Evolutionary conservation across 1,140 invertebrate genomes (phyloP).

Genomic region (Drosophila gunungcola): DNA sequence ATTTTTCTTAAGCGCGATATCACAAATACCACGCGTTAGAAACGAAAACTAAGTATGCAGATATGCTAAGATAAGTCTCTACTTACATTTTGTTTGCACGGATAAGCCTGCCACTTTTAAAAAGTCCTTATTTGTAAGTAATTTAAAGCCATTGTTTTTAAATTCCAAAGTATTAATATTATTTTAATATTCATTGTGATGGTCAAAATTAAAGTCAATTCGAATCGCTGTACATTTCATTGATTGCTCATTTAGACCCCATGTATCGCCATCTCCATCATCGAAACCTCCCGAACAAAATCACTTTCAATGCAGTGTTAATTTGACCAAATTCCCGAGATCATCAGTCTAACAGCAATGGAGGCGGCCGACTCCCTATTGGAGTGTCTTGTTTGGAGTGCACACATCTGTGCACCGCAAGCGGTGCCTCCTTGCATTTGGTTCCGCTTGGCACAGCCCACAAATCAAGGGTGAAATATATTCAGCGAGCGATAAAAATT

Average conservation of each 20-base stretch:
- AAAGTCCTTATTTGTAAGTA: no score
- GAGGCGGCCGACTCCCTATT: conserved; percentile 22
- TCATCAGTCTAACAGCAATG: conserved; percentile 56
- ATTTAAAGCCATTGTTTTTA: no score
- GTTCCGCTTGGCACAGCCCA: conserved; percentile 43
- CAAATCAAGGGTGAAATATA: conserved; percentile 82
- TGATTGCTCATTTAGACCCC: neutral
- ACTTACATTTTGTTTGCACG: no score
- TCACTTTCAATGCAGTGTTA: conserved; percentile 59
- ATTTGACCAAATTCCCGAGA: conserved; percentile 69
- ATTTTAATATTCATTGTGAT: no score
- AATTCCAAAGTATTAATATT: no score
- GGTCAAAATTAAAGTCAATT: neutral
- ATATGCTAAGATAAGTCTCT: no score
- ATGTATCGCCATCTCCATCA: neutral
- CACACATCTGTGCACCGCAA: conserved; percentile 18
- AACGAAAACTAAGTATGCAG: no score
- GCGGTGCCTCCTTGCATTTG: conserved; percentile 32
- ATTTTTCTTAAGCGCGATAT: no score
- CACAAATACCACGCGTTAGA: no score
- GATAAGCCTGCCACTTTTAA: no score
- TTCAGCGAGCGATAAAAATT: conserved; percentile 63
- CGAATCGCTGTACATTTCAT: neutral
- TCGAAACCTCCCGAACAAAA: neutral
- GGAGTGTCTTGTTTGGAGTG: conserved; percentile 6